Percentiles rank a stretch among this genome's conserved stretches.
These are phyloP conservation scores for Capra hircus DNA, from an alignment of 2,113 vertebrate species.

Conservation along the genomic window DNA sequence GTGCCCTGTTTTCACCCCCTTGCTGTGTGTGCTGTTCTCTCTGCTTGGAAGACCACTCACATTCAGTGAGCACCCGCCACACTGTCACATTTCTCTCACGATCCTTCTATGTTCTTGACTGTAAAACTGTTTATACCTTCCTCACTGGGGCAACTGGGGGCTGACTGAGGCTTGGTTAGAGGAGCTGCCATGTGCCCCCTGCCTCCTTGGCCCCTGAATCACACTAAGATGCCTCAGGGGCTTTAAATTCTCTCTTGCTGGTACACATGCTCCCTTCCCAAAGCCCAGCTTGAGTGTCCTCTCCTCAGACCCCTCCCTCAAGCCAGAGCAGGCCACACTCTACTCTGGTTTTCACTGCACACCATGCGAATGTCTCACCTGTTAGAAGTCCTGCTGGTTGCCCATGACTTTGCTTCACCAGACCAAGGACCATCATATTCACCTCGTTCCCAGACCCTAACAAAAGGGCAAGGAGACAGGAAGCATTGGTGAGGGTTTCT, in stretches of 20 bases:
- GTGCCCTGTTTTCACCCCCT: background rate
- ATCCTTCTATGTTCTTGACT: background rate
- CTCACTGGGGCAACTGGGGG: background rate
- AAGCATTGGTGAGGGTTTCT: background rate
- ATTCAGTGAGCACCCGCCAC: background rate
- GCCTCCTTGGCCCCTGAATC: background rate
- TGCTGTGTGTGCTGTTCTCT: background rate
- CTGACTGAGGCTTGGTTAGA: background rate
- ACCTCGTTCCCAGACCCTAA: background rate
- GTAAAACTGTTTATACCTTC: background rate
- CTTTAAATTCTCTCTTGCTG: background rate
- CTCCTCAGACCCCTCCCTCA: background rate
- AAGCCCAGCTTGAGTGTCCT: background rate
- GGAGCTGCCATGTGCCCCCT: background rate
- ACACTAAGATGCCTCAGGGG: background rate
- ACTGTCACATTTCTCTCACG: background rate
- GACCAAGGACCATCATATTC: background rate
- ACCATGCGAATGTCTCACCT: background rate
- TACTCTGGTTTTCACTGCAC: background rate
- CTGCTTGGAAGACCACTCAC: background rate
- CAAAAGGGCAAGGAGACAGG: background rate
- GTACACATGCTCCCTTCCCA: background rate
- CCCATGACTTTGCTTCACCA: background rate
- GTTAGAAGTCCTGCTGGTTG: background rate
- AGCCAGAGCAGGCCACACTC: background rate